Evolutionary conservation across 2,888 invertebrate genomes (phyloP).

Genomic region (Tenthredo notha): DNA sequence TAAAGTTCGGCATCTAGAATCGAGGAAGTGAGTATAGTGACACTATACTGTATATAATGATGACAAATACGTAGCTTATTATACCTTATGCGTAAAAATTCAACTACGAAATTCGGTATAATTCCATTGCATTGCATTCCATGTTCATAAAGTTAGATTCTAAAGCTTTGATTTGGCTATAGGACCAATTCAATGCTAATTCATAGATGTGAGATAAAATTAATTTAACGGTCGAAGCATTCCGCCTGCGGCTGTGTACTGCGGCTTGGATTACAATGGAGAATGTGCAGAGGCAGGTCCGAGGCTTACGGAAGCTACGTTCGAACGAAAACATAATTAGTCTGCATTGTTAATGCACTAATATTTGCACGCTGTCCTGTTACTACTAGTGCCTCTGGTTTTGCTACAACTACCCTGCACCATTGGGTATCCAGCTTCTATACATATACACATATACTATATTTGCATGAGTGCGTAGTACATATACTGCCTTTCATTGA

Average conservation of each 20-base stretch:
- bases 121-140: too few relatives aligned
- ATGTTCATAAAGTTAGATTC: background rate
- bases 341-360: constrained; percentile 78
- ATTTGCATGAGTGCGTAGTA: background rate
- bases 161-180: background rate
- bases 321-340: constrained; percentile 78
- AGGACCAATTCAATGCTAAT: constrained; percentile 37
- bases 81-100: too few relatives aligned
- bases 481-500: background rate
- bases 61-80: too few relatives aligned
- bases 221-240: constrained; percentile 76
- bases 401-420: background rate
- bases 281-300: constrained; percentile 64
- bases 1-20: background rate
- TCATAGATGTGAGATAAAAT: constrained; percentile 76
- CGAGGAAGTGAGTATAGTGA: background rate
- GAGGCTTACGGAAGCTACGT: constrained; percentile 57
- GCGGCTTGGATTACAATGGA: constrained; percentile 77
- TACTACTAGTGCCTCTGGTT: constrained; percentile 39
- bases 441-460: background rate
- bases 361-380: constrained; percentile 77
- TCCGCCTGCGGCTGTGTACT: constrained; percentile 73
- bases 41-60: background rate
- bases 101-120: too few relatives aligned
- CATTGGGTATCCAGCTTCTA: background rate